Evolutionary conservation across 2,797 vertebrate genomes (phyloP).

Genomic region (Streptopelia turtur): DNA sequence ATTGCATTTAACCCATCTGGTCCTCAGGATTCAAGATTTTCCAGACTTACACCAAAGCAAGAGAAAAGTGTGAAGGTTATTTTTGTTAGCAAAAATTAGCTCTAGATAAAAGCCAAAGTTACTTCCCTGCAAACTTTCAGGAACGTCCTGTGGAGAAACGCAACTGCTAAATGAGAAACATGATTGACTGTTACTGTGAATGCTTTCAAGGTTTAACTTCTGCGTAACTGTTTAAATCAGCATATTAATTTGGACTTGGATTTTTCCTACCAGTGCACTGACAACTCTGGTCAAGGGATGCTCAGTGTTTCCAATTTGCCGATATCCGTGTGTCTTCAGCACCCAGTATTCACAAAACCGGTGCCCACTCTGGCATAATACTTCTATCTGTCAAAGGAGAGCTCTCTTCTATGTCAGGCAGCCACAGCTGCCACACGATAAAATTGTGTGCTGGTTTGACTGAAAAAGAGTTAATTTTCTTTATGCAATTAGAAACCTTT

Average conservation of each 20-base stretch:
- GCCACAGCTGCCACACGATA: background rate
- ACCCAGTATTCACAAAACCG: background rate
- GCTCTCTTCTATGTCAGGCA: background rate
- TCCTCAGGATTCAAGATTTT: background rate
- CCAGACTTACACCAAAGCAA: background rate
- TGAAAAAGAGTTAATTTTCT: too few relatives aligned
- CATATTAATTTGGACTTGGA: background rate
- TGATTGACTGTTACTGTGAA: background rate
- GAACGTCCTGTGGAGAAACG: background rate
- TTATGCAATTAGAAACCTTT: too few relatives aligned
- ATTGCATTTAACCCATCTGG: background rate
- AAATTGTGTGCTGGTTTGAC: too few relatives aligned
- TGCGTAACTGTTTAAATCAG: background rate
- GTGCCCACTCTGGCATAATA: background rate
- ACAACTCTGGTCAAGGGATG: background rate
- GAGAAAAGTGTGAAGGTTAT: background rate
- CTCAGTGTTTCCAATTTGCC: background rate
- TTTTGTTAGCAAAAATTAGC: slow-evolving; percentile 4
- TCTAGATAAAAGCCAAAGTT: slow-evolving; percentile 27
- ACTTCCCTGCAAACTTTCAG: slow-evolving; percentile 30
- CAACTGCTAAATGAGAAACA: background rate
- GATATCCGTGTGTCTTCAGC: background rate
- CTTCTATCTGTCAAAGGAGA: background rate
- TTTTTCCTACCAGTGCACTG: background rate
- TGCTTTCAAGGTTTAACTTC: slow-evolving; percentile 17